Evolutionary conservation across 1,140 invertebrate genomes (phyloP).

Genomic region (Vanessa atalanta): DNA sequence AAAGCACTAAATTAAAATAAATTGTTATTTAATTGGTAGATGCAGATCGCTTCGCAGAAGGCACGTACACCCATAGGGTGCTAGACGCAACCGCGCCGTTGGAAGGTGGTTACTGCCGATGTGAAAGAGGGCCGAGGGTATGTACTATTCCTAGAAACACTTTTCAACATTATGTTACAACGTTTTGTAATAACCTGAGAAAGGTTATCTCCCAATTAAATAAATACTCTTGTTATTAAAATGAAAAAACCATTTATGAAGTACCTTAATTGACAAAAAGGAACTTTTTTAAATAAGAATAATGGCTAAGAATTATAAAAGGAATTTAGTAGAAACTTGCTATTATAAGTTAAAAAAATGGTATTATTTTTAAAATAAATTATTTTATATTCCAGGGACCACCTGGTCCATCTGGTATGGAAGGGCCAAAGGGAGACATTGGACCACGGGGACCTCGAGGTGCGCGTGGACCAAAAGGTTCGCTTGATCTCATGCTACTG

Average conservation of each 20-base stretch:
- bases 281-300: too few species aligned
- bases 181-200: not conserved
- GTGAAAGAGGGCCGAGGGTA: constrained; percentile 83
- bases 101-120: constrained; percentile 80
- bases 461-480: constrained; percentile 82
- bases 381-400: constrained; percentile 76
- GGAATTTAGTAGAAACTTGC: too few species aligned
- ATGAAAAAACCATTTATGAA: too few species aligned
- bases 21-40: constrained; percentile 34
- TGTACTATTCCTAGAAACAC: constrained; percentile 35
- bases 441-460: constrained; percentile 82
- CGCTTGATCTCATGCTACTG: constrained; percentile 83
- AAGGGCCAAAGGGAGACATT: constrained; percentile 82
- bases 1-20: too few species aligned
- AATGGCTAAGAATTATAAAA: too few species aligned
- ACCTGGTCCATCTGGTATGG: constrained; percentile 81
- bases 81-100: constrained; percentile 81
- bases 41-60: constrained; percentile 61
- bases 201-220: not conserved
- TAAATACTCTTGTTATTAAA: too few species aligned
- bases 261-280: too few species aligned
- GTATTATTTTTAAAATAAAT: not conserved
- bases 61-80: constrained; percentile 73
- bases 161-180: not conserved
- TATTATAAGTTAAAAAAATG: not conserved